Evolutionary conservation across 2,797 vertebrate genomes (phyloP), one percentile per base, ranked within the genome.

Genomic region (Danio tinwini): DNA sequence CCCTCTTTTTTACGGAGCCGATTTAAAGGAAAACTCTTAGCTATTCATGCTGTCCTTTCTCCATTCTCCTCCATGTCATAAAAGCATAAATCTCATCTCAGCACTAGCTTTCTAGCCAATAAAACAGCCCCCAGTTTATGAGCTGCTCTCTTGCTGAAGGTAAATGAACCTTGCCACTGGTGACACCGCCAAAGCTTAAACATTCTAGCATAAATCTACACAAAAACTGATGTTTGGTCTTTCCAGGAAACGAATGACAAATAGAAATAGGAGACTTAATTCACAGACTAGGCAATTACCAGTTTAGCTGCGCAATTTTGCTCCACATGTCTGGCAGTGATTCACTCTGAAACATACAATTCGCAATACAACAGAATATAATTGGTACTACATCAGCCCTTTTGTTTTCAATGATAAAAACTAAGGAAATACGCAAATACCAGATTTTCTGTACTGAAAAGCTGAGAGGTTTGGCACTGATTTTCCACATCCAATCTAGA

Each of bases 1-100:
- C 70, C 84, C 83, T 88, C 81, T 79, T 83, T 83, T 78, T 85
- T 86, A 83, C 85, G 39, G 19, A 88, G 84, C 82, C 81, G 76
- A 91, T 93, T 91, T 92, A 92, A 95, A 94, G 85, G 73, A 86
- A 89, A 92, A 88, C 83, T 83, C 89, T 83, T 55, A 50, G 82
- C 87, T 87, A 91, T 94, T 95, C 90, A 92, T 82, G 80, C 86
- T 76, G 53, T 81, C 40, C 87, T 83, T 86, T 83, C 86, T 47
- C 81, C 83, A 91, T 90, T 90, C 91, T 91, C 87, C 83, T 90
- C 89, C 81, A 87, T 91, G 93, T 91, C 92, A 90, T 91, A 93
- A 94, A 95, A 90, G 83, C 88, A 93, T 93, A 95, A 93, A 95
- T 93, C 89, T 93, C 80, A 94, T 93, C 89, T 92, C 83, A 80